phyloP scores from a whole-genome alignment of 2,797 vertebrate species.

The Ptychadena robeensis region DNA sequence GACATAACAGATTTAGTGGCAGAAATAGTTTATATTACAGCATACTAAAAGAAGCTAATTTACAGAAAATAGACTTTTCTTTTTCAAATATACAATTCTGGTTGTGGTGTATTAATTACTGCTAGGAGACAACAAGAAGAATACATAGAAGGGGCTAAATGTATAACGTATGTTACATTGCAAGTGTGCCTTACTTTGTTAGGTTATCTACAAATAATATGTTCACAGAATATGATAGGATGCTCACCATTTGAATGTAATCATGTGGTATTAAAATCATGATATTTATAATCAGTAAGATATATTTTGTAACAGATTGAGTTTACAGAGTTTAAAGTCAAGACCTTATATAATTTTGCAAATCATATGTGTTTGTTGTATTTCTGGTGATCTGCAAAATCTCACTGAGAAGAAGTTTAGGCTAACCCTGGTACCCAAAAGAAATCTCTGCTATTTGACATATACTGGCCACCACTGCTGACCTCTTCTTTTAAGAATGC shows the following conservation, averaged over 20 bases:
- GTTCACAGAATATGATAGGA: background rate
- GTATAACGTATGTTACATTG: background rate
- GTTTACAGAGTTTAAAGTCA: too few species aligned
- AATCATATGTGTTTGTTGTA: too few species aligned
- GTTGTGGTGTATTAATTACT: slow-evolving; percentile 35
- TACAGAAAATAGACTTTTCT: slow-evolving; percentile 41
- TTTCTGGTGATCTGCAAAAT: too few species aligned
- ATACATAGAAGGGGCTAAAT: background rate
- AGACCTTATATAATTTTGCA: background rate
- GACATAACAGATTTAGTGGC: slow-evolving; percentile 57
- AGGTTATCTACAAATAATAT: background rate
- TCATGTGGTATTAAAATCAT: background rate
- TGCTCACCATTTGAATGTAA: background rate
- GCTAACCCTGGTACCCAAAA: too few species aligned
- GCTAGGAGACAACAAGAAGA: background rate
- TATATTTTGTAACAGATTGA: too few species aligned
- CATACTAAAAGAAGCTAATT: slow-evolving; percentile 30
- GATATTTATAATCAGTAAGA: background rate
- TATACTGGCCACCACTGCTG: too few species aligned
- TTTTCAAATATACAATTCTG: slow-evolving; percentile 9
- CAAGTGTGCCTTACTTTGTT: background rate
- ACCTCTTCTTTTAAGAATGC: too few species aligned
- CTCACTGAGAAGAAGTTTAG: too few species aligned
- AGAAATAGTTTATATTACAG: slow-evolving; percentile 46
- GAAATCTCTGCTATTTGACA: too few species aligned